Evolutionary conservation across 1,140 invertebrate species (phyloP), one percentile per base, ranked within the genome.

Genomic region (Leptopilina clavipes): DNA sequence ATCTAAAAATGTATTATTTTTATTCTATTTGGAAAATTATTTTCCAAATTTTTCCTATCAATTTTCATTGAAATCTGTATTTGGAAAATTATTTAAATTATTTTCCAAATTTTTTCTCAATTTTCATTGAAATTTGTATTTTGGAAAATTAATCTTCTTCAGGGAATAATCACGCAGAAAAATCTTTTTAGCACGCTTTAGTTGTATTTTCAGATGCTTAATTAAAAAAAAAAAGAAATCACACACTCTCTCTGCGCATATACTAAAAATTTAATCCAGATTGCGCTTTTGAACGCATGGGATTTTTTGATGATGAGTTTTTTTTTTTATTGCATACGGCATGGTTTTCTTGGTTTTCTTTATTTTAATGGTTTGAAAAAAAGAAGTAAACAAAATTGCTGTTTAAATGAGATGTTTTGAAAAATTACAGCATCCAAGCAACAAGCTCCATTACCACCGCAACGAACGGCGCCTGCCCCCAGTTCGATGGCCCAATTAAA

Each of bases 351-450:
- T 65, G 59, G 59, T n/a, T 31, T 59, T 31, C 6, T 6, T 40
- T 40, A 40, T 7, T 40, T 40, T 5, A 40, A 40, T 40, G 37
- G 37, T 9, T 65, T 22, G 11, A n/a, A 65, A 31, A 31, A 65
- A 22, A 22, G 59, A 65, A n/a, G n/a, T n/a, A 59, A 59, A 56
- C 10, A 11, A 59, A 65, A 11, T 11, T 65, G 5, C 5, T n/a
- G n/a, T 12, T 65, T 37, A 65, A 31, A 65, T 31, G 22, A n/a
- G n/a, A 31, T 65, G 5, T 65, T 65, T 86, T 82, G 70, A 82
- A 82, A 87, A 85, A 86, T 88, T 88, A 76, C 87, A 89, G 88
- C 86, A 70, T 86, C 88, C 70, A 89, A 89, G 72, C 88, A 89
- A 81, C 88, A 89, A 80, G 88, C 88, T 77, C 88, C 88, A 73